These are phyloP conservation scores for Erpetoichthys calabaricus DNA, from an alignment of 2,797 vertebrate genomes.

Conservation along the genomic window DNA sequence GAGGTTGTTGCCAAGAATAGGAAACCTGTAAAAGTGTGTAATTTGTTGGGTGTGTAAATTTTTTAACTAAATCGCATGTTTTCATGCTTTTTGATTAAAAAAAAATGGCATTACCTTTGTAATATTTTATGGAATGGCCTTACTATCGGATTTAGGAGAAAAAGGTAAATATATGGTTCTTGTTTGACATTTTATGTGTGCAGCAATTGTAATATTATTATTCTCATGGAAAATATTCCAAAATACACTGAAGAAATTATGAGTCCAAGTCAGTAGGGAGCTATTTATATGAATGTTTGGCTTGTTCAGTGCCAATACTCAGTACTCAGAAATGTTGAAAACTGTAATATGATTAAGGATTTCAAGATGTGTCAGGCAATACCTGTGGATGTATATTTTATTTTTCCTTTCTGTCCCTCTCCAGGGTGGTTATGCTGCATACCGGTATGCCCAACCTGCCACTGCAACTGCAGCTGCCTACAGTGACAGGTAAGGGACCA, in stretches of 20 bases:
- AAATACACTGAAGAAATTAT: too few relatives aligned
- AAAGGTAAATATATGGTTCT: too few relatives aligned
- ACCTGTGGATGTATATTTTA: constrained; percentile 24
- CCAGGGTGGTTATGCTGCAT: constrained; percentile 87
- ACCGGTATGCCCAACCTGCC: constrained; percentile 89
- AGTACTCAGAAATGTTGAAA: constrained; percentile 5
- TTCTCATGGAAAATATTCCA: too few relatives aligned
- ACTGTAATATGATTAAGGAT: not conserved
- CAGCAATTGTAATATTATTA: too few relatives aligned
- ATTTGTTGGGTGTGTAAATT: not conserved
- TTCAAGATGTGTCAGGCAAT: not conserved
- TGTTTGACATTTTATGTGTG: too few relatives aligned
- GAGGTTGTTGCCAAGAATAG: too few relatives aligned
- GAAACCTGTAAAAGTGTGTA: not conserved
- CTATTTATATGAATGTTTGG: too few relatives aligned
- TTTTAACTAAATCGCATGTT: not conserved
- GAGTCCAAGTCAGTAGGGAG: too few relatives aligned
- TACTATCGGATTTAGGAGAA: too few relatives aligned
- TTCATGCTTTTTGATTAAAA: too few relatives aligned
- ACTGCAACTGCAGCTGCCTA: constrained; percentile 89
- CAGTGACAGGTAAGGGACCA: constrained; percentile 84
- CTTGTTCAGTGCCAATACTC: not conserved
- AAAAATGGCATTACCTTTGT: too few relatives aligned
- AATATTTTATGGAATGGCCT: too few relatives aligned
- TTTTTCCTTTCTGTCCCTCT: constrained; percentile 17